Conservation (phyloP, 1,140 invertebrate genomes). For the Rhyacophila brunnea region DNA sequence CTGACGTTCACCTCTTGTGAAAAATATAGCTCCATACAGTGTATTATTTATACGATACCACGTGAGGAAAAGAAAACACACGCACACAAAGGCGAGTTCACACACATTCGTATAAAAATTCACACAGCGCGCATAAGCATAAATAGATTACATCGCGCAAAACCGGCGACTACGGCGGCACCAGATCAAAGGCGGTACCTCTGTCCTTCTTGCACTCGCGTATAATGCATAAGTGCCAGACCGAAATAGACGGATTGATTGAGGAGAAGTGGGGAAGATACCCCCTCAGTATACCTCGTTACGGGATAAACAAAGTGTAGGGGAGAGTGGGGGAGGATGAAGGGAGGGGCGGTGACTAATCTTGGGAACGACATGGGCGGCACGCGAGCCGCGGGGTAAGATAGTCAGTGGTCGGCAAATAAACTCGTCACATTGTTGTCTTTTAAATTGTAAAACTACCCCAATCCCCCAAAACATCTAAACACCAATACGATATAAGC, state of each 20-base stretch:
- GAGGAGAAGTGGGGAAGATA: too few relatives aligned
- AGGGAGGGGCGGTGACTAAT: slow-evolving; percentile 8
- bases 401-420: too few relatives aligned
- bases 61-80: background rate
- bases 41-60: background rate
- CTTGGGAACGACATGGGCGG: slow-evolving; percentile 9
- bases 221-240: background rate
- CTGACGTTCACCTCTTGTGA: too few relatives aligned
- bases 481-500: too few relatives aligned
- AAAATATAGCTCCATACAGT: background rate
- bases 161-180: slow-evolving; percentile 31
- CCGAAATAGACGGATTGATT: slow-evolving; percentile 12
- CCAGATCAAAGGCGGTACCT: slow-evolving; percentile 27
- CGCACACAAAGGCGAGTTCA: background rate
- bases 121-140: slow-evolving; percentile 25
- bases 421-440: too few relatives aligned
- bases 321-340: slow-evolving; percentile 7
- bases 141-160: slow-evolving; percentile 35
- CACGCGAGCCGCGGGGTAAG: background rate
- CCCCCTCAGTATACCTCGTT: slow-evolving; percentile 22
- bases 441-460: too few relatives aligned
- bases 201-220: slow-evolving; percentile 16
- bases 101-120: background rate
- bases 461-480: too few relatives aligned
- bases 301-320: slow-evolving; percentile 33